phyloP scores from a whole-genome alignment of 2,888 invertebrate species.

The Parnassius glacialis region DNA sequence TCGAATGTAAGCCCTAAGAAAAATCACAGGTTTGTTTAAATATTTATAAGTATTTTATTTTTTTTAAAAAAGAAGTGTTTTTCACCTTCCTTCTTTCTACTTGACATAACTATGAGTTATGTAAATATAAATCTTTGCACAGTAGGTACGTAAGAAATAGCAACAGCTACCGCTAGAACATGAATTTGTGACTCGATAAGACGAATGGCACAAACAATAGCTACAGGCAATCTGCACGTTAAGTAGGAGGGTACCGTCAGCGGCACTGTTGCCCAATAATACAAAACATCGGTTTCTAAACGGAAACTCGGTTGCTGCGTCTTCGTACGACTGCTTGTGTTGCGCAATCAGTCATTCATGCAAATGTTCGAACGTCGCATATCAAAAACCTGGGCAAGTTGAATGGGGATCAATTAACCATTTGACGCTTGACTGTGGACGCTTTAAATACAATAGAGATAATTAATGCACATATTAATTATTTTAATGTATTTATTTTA shows the following conservation, averaged over 20 bases:
- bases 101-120: too few relatives aligned
- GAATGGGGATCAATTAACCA: constrained; percentile 42
- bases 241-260: constrained; percentile 42
- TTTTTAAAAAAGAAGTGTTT: too few relatives aligned
- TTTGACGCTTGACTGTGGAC: constrained; percentile 32
- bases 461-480: not conserved
- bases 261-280: constrained; percentile 54
- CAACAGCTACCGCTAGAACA: too few relatives aligned
- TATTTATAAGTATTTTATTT: too few relatives aligned
- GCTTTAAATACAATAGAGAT: constrained; percentile 5
- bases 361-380: constrained; percentile 60
- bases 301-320: constrained; percentile 58
- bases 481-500: too few relatives aligned
- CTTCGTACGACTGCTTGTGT: constrained; percentile 41
- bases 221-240: constrained; percentile 13
- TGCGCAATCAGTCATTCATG: constrained; percentile 61
- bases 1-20: too few relatives aligned
- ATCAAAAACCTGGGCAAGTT: constrained; percentile 49
- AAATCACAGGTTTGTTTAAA: too few relatives aligned
- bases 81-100: too few relatives aligned
- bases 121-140: too few relatives aligned
- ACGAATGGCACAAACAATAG: not conserved
- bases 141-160: too few relatives aligned
- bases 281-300: constrained; percentile 59
- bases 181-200: too few relatives aligned